Evolutionary conservation across 1,140 invertebrate species (phyloP).

Genomic region (Halotydeus destructor): DNA sequence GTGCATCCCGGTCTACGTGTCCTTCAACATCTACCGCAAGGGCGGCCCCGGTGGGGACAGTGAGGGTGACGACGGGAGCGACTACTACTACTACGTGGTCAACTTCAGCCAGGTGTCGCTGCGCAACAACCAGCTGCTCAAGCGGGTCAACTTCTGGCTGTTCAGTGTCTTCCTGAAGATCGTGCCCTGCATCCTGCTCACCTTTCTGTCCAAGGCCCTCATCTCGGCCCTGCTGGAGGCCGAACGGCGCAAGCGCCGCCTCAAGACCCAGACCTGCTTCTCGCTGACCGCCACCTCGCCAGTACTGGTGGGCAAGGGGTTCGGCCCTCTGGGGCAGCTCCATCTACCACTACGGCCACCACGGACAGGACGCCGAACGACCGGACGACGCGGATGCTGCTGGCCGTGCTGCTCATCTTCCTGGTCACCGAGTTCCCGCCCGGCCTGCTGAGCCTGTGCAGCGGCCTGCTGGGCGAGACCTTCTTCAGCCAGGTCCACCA

Average conservation of each 20-base stretch:
- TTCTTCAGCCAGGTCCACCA: slow-evolving; percentile 56
- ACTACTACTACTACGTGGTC: no score
- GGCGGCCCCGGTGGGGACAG: no score
- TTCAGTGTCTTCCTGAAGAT: slow-evolving; percentile 36
- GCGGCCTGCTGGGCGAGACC: slow-evolving; percentile 35
- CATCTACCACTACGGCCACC: no score
- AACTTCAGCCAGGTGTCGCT: slow-evolving; percentile 20
- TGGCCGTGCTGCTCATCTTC: slow-evolving; percentile 46
- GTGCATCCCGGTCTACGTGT: slow-evolving; percentile 1
- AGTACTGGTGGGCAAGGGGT: no score
- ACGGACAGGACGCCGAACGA: slow-evolving; percentile 44
- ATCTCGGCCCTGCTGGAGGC: slow-evolving; percentile 5
- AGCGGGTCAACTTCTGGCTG: slow-evolving; percentile 56
- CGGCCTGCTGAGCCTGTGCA: slow-evolving; percentile 56
- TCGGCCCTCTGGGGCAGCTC: no score
- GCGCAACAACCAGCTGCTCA: slow-evolving; percentile 31
- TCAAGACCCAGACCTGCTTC: no score
- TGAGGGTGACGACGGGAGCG: no score
- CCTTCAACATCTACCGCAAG: no score
- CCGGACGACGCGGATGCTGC: slow-evolving; percentile 67
- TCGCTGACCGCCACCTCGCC: no score
- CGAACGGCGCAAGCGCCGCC: slow-evolving; percentile 10
- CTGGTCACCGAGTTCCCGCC: slow-evolving; percentile 43
- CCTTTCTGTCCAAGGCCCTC: not conserved
- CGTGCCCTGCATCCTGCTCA: not conserved